These are phyloP conservation scores for Chlorospingus flavigularis DNA, from an alignment of 2,797 vertebrate species.

Conservation along the genomic window DNA sequence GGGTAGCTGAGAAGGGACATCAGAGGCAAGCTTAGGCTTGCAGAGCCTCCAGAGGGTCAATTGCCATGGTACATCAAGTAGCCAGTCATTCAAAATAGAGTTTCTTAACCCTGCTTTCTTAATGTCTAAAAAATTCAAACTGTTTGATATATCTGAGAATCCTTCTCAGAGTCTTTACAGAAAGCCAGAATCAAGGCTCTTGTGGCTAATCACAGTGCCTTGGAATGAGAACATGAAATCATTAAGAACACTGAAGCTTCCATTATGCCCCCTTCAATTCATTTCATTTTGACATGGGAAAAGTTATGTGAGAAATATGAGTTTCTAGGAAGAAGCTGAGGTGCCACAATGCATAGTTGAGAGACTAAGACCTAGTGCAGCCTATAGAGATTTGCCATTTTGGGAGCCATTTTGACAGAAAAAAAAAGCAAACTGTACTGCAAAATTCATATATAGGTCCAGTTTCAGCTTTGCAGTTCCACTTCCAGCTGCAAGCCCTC, in stretches of 20 bases:
- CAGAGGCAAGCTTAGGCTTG: not conserved
- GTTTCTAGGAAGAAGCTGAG: not conserved
- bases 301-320: not conserved
- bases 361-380: not conserved
- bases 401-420: not conserved
- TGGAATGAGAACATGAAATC: not conserved
- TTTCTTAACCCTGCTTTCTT: not conserved
- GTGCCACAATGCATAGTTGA: not conserved
- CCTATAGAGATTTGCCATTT: not conserved
- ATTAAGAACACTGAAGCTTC: not conserved
- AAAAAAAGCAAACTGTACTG: not conserved
- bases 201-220: not conserved
- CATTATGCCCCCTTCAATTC: not conserved
- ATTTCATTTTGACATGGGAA: not conserved
- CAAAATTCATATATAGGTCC: not conserved
- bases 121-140: conserved; percentile 11
- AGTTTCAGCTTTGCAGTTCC: not conserved
- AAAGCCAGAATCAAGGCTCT: not conserved
- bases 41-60: conserved; percentile 35
- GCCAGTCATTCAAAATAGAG: conserved; percentile 39
- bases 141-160: not conserved
- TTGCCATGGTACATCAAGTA: conserved; percentile 29
- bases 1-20: conserved; percentile 2
- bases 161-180: not conserved
- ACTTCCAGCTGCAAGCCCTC: not conserved